These are phyloP conservation scores for Crotalus tigris DNA, from an alignment of 2,113 vertebrate genomes.

Conservation along the genomic window DNA sequence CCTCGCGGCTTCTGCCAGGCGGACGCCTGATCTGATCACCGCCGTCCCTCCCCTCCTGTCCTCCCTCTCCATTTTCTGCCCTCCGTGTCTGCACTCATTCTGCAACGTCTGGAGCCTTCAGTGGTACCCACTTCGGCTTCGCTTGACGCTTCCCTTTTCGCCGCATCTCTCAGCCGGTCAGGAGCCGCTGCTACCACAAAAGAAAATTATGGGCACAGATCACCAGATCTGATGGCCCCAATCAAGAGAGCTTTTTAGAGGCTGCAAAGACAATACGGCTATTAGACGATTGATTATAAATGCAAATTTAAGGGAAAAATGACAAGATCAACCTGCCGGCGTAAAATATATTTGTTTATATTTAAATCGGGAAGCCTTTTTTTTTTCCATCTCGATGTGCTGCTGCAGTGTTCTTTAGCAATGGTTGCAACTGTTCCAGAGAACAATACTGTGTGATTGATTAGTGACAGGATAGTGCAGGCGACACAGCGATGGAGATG, in stretches of 20 bases:
- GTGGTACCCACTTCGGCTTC: fast-evolving
- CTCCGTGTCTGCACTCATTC: slow-evolving; percentile 34
- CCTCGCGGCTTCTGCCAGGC: slow-evolving; percentile 5
- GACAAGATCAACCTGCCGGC: neutral
- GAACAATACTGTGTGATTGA: neutral
- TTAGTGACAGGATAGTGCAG: neutral
- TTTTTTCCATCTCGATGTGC: too few species aligned
- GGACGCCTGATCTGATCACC: slow-evolving; percentile 16
- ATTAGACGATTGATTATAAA: neutral
- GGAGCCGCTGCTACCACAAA: neutral
- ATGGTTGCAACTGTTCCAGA: neutral
- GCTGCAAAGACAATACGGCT: fast-evolving
- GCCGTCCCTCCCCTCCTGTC: slow-evolving; percentile 15
- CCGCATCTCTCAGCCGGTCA: neutral
- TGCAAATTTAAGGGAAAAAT: neutral
- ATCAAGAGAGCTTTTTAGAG: neutral
- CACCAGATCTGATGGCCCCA: too few species aligned
- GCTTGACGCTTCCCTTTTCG: neutral
- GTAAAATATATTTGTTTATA: neutral
- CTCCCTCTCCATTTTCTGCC: slow-evolving; percentile 12
- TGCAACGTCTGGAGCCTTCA: neutral
- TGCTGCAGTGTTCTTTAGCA: neutral
- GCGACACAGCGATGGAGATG: neutral
- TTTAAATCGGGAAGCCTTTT: neutral
- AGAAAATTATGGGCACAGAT: neutral